A percentile compares a stretch with the other conserved stretches of the same genome.
Evolutionary conservation across 2,113 vertebrate genomes (phyloP).

Genomic region (Copsychus sechellarum): DNA sequence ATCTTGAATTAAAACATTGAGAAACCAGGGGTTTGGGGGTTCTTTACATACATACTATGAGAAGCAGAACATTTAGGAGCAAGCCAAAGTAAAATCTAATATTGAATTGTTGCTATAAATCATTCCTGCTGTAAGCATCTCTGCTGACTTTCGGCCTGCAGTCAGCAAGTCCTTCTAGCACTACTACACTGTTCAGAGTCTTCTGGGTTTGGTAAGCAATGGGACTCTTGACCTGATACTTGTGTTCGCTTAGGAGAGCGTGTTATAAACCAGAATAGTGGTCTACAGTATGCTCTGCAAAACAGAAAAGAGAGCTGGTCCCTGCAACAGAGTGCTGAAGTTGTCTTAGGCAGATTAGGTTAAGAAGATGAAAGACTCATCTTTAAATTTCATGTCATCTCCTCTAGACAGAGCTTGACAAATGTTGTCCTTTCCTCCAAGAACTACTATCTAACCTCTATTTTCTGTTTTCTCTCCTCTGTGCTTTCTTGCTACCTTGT

Average conservation of each 20-base stretch:
- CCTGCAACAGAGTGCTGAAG: background rate
- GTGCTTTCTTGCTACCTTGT: background rate
- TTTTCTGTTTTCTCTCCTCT: background rate
- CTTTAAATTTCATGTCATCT: background rate
- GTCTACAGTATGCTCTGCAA: background rate
- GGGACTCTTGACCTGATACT: background rate
- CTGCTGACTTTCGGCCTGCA: background rate
- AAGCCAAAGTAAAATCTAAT: background rate
- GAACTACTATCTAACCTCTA: background rate
- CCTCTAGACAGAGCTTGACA: background rate
- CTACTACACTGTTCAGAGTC: background rate
- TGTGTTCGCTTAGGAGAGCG: background rate
- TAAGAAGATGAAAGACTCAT: background rate
- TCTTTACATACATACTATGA: background rate
- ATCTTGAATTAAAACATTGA: background rate
- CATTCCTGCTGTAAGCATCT: background rate
- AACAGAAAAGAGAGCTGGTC: background rate
- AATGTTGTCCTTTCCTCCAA: background rate
- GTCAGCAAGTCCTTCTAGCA: background rate
- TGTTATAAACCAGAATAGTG: background rate
- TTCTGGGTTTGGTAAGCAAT: background rate
- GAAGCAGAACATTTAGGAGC: background rate
- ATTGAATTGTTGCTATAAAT: background rate
- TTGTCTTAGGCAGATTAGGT: background rate
- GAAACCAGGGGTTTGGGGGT: background rate